phyloP scores from a whole-genome alignment of 2,888 invertebrate genomes.

The Meganola albula region DNA sequence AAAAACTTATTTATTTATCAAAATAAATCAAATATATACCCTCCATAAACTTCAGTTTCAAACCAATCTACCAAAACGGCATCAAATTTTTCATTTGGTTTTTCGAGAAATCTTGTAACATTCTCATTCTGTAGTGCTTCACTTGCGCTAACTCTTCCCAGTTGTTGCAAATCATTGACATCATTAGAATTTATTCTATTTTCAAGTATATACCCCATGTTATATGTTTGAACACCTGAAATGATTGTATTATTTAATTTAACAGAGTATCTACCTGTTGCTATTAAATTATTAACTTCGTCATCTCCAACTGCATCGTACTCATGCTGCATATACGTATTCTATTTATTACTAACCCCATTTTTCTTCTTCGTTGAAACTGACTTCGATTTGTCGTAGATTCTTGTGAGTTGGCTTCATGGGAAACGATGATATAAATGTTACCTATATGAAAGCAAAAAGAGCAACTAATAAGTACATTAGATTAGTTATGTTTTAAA shows the following conservation, averaged over 20 bases:
- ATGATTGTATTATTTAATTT: too few relatives aligned
- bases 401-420: neutral
- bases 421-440: neutral
- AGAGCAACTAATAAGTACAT: too few relatives aligned
- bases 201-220: neutral
- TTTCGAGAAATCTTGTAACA: slow-evolving; percentile 1
- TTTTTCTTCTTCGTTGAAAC: neutral
- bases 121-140: slow-evolving; percentile 4
- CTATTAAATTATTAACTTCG: too few relatives aligned
- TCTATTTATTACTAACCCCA: slow-evolving; percentile 4
- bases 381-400: neutral
- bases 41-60: slow-evolving; percentile 9
- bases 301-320: too few relatives aligned
- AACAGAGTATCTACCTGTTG: too few relatives aligned
- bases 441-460: too few relatives aligned
- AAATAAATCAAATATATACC: slow-evolving; percentile 5
- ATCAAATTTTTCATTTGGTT: slow-evolving; percentile 8
- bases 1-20: too few relatives aligned
- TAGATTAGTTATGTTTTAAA: too few relatives aligned
- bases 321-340: too few relatives aligned
- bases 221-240: too few relatives aligned
- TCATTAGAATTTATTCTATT: neutral
- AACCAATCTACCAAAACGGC: slow-evolving; percentile 8
- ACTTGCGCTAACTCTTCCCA: slow-evolving; percentile 1
- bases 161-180: neutral